A percentile compares a stretch with the other conserved stretches of the same genome.
Evolutionary conservation across 1,140 invertebrate genomes (phyloP).

Genomic region (Thaumatotibia leucotreta): DNA sequence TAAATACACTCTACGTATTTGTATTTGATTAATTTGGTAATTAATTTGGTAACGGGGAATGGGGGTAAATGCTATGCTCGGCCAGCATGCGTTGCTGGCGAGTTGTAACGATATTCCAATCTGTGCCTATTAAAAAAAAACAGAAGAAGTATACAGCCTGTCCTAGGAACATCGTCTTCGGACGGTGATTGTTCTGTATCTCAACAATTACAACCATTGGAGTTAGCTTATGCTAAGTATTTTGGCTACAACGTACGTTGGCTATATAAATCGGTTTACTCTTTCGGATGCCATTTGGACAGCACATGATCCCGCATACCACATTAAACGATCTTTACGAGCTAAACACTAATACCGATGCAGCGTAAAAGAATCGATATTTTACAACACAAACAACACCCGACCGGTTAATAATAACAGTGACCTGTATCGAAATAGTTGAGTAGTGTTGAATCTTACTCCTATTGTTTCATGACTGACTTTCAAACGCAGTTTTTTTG

Average conservation of each 20-base stretch:
- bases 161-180: too few species aligned
- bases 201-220: neutral
- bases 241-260: neutral
- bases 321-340: neutral
- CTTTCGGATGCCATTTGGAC: neutral
- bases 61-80: too few species aligned
- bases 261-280: neutral
- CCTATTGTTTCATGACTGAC: neutral
- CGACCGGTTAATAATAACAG: neutral
- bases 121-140: too few species aligned
- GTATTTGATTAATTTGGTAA: too few species aligned
- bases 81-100: too few species aligned
- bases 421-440: neutral
- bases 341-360: neutral
- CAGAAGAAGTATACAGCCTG: too few species aligned
- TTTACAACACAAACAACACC: neutral
- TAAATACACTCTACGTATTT: too few species aligned
- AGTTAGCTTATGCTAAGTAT: neutral
- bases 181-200: too few species aligned
- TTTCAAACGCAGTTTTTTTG: neutral
- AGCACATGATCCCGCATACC: neutral
- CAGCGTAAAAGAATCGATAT: conserved; percentile 3
- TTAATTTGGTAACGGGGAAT: too few species aligned
- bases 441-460: neutral
- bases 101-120: too few species aligned